Evolutionary conservation across 2,113 vertebrate genomes (phyloP), one percentile per base, ranked within the genome.

Genomic region (Callospermophilus lateralis): DNA sequence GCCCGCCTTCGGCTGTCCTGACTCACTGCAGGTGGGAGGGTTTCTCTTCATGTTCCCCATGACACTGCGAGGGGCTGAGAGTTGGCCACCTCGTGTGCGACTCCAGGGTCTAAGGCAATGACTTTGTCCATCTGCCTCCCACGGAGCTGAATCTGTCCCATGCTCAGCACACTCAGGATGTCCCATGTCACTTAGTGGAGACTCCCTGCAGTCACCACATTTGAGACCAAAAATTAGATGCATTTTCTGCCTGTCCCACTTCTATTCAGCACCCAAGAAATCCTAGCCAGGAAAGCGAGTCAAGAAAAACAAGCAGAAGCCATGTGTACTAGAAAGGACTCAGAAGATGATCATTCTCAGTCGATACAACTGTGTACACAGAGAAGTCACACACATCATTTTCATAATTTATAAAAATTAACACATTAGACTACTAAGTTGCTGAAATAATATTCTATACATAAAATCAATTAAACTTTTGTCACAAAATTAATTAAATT

Each of bases 391-490:
- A 55, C 7, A 34, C 30, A 12, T 65, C 51, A 11, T 48, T 53
- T 73, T 51, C 32, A 17, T 39, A 89, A 32, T 65, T 61, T 67
- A 51, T 26, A 67, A n/a, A 51, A 81, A 84, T 42, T 85, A 32
- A 83, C 78, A 48, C 20, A n/a, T 55, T 72, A 88, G 4, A 32
- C 72, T 26, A 30, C 3, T 37, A 89, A 86, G 13, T 51, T 77
- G 51, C 4, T 63, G 10, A 72, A 93, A 63, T 89, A 39, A 34
- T 53, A 90, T 78, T 89, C 12, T 17, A n/a, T 48, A 79, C 45
- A 34, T 53, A 39, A 88, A 93, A 72, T 77, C 16, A 58, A 51
- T 61, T 48, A 72, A n/a, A 39, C 83, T 67, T 89, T 34, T 73
- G 15, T 20, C 32, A 86, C n/a, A 76, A 92, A 88, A 42, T 8